Base-by-base conservation (phyloP, 1,140 invertebrate species). In the Wasmannia auropunctata region DNA sequence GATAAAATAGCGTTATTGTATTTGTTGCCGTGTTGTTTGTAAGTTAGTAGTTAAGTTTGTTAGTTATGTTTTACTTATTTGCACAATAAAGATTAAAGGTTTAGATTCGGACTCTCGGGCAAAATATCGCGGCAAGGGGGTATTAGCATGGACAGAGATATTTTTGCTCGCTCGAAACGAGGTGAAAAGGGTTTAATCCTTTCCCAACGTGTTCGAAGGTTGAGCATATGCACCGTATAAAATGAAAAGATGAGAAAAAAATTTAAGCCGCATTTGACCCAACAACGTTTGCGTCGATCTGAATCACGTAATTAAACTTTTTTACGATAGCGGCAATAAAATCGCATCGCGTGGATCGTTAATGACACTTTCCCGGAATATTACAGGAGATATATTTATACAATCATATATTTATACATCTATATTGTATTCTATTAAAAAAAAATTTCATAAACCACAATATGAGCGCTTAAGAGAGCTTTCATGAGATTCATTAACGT, bases 261-360 rank as follows among this genome's bases (percentile, higher is more conserved):
- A 63, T 28, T 88, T 81, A 88, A 80, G 67, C 69, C n/a, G 67
- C 46, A 34, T 28, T 49, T 79, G 87, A 56, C 60, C 60, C 40
- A 54, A 63, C 34, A 58, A 74, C 49, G 25, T 86, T 60, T n/a
- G 31, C 65, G 14, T 76, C 65, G 58, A 84, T 89, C 43, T 65
- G 16, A 86, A 72, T 89, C 85, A 84, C 85, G 65, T 80, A 74
- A 90, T 90, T 90, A 90, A 90, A 90, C 63, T 34, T 56, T 54
- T 80, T 88, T 86, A 77, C 60, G 14, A 16, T 34, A 69, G 46
- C 14, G 28, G 43, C 43, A 81, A 34, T 74, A 83, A 83, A 74
- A 72, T 43, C 37, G 79, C 1, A 46, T 58, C 16, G 49, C 31
- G 14, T 25, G 14, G 28, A 67, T 4, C 16, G 22, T n/a, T 37